A percentile compares a stretch with the other conserved stretches of the same genome.
Evolutionary conservation across 2,113 vertebrate species (phyloP).

Genomic region (Macquaria ambigua): DNA sequence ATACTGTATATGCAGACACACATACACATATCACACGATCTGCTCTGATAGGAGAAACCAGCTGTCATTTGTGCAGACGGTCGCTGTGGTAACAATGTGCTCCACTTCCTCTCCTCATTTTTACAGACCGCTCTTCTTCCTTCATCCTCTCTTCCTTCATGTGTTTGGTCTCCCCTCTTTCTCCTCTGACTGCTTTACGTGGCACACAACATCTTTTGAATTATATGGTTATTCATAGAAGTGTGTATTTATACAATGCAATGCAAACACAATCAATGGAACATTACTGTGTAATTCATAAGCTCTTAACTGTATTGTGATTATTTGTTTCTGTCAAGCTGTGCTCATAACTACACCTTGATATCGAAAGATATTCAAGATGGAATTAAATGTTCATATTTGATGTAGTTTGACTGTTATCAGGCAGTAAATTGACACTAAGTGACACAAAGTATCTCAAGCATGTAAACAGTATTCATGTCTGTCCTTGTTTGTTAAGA

Average conservation of each 20-base stretch:
- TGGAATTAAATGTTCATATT: conserved; percentile 15
- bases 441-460: neutral
- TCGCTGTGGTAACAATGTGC: conserved; percentile 31
- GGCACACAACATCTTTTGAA: neutral
- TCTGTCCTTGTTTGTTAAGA: neutral
- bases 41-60: conserved; percentile 17
- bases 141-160: neutral
- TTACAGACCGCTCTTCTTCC: conserved; percentile 23
- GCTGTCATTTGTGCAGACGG: conserved; percentile 39
- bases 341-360: neutral
- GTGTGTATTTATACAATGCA: neutral
- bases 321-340: conserved; percentile 8
- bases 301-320: conserved; percentile 4
- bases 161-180: neutral
- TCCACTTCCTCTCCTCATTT: conserved; percentile 38
- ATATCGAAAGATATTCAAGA: conserved; percentile 25
- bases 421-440: neutral
- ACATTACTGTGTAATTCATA: neutral
- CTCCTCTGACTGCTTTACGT: neutral
- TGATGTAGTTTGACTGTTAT: neutral
- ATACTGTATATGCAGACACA: neutral
- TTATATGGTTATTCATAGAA: neutral
- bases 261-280: neutral
- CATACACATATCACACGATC: conserved; percentile 6
- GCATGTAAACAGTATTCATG: neutral